These are phyloP conservation scores for Corythucha ciliata DNA, from an alignment of 2,888 invertebrate species.

Conservation along the genomic window DNA sequence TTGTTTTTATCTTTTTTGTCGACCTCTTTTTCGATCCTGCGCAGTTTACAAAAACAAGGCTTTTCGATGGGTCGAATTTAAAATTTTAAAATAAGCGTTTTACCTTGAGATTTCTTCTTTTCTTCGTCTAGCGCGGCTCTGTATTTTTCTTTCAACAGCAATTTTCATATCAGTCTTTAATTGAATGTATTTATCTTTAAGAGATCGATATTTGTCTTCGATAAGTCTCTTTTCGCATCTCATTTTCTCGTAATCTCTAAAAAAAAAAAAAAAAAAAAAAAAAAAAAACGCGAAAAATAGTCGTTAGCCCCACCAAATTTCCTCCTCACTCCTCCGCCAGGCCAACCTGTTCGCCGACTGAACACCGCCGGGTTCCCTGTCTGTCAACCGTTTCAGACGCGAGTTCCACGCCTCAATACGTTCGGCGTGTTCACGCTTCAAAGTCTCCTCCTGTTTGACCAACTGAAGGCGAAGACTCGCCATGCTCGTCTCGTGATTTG, in stretches of 20 bases:
- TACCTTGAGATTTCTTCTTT: conserved; percentile 20
- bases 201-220: conserved; percentile 66
- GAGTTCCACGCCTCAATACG: conserved; percentile 50
- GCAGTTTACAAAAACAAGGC: neutral
- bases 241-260: conserved; percentile 51
- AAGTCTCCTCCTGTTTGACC: conserved; percentile 41
- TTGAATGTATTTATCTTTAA: conserved; percentile 72
- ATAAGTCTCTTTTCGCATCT: conserved; percentile 60
- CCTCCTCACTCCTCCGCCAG: neutral
- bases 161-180: conserved; percentile 71
- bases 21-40: conserved; percentile 8
- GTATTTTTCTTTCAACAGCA: conserved; percentile 57
- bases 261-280: conserved; percentile 19
- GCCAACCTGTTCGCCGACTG: conserved; percentile 21
- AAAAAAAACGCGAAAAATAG: conserved; percentile 4
- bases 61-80: neutral
- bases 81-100: neutral
- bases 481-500: conserved; percentile 48
- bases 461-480: conserved; percentile 42
- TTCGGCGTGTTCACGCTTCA: conserved; percentile 45
- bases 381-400: conserved; percentile 34
- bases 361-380: conserved; percentile 42
- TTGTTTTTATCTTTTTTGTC: conserved; percentile 19
- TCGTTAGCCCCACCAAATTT: too few species aligned
- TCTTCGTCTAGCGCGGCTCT: conserved; percentile 29